Conservation (phyloP, 1,140 invertebrate genomes). For the Lepidurus arcticus region DNA sequence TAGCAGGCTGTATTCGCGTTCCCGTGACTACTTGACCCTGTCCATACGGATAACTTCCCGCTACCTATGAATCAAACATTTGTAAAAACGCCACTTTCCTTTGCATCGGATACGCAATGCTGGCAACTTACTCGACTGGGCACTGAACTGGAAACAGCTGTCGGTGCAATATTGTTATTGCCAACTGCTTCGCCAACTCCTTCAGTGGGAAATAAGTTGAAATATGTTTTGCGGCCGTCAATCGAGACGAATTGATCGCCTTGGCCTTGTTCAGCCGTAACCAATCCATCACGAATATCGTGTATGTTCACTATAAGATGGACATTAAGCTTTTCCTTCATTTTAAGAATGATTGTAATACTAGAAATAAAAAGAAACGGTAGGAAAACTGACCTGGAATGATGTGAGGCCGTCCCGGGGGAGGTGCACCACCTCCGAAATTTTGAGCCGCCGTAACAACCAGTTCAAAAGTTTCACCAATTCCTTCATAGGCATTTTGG, state of each 20-base stretch:
- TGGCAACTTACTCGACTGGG: conserved; percentile 31
- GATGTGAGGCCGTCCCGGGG: conserved; percentile 49
- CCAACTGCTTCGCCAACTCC: conserved; percentile 36
- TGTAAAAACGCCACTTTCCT: neutral
- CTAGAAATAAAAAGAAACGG: conserved; percentile 35
- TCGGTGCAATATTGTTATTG: conserved; percentile 36
- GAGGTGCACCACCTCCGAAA: conserved; percentile 49
- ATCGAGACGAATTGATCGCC: conserved; percentile 85
- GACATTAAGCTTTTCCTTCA: too few relatives aligned
- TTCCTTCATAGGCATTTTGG: neutral
- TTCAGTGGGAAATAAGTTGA: conserved; percentile 64
- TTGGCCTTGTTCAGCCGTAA: conserved; percentile 55
- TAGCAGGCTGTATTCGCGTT: conserved; percentile 4
- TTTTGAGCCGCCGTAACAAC: conserved; percentile 81
- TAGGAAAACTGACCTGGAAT: conserved; percentile 47
- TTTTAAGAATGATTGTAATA: conserved; percentile 20
- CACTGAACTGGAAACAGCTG: conserved; percentile 28
- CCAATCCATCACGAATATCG: conserved; percentile 53
- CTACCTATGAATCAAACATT: conserved; percentile 17
- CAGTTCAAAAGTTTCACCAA: conserved; percentile 77
- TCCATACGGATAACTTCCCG: neutral
- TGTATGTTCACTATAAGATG: conserved; percentile 39
- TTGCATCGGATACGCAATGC: neutral
- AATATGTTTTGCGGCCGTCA: conserved; percentile 79
- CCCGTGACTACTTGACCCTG: conserved; percentile 20